Evolutionary conservation across 2,888 invertebrate genomes (phyloP), one percentile per base, ranked within the genome.

Genomic region (Ichneumoninae sp.): DNA sequence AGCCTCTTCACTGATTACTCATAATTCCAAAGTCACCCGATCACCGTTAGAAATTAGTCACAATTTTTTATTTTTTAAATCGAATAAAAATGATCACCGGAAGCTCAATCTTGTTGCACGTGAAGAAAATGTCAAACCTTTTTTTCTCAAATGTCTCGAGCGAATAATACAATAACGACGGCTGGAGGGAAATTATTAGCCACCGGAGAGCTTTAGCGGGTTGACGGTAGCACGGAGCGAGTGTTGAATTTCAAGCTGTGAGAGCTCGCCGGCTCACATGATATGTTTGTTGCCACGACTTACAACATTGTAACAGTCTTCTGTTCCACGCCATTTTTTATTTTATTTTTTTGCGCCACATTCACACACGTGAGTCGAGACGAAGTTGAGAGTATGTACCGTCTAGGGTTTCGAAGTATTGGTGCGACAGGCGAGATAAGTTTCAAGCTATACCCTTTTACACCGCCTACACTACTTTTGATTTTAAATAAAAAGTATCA

Each of bases 261-360:
- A 79, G 40, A 47, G 50, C 70, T 30, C 19, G 71, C 52, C 30
- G 65, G 40, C 19, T 71, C 47, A n/a, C 71, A 13, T 54, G 68
- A 66, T 79, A 73, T 76, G 79, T 81, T 85, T 85, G 82, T 71
- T 68, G 71, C 73, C 63, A 66, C 75, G 78, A 44, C 71, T 82
- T 57, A 70, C 70, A 79, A 85, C 82, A 82, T 82, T 85, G 85
- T 85, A 85, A 79, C 82, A 68, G 60, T 75, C 60, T 81, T 77
- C 52, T 68, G 82, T 77, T 82, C 60, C 65, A 40, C 70, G 60
- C 22, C 22, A n/a, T 71, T 74, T 79, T 65, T 40, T 40, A 74
- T 44, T 65, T 19, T 71, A 70, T 79, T 63, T 36, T 52, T 75
- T 44, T 65, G 26, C n/a, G 19, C 19, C n/a, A 33, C 33, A 63